phyloP scores from a whole-genome alignment of 2,888 invertebrate species.

The Macrostomum cliftonense region DNA sequence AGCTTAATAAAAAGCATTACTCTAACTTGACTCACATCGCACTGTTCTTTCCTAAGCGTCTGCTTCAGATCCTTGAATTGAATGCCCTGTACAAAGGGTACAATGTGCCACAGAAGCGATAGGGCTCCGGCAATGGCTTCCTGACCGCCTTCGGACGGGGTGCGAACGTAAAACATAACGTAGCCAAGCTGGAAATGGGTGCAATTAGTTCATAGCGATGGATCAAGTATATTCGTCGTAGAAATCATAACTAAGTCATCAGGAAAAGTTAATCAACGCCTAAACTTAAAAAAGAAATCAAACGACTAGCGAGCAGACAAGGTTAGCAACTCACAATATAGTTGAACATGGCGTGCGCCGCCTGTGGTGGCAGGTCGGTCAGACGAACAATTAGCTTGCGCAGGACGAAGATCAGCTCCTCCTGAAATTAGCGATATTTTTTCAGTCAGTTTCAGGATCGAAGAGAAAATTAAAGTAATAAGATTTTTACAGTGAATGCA shows the following conservation, averaged over 20 bases:
- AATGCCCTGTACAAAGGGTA: conserved; percentile 91
- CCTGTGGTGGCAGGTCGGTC: conserved; percentile 70
- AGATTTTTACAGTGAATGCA: background rate
- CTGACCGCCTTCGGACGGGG: conserved; percentile 83
- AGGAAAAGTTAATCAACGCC: no score
- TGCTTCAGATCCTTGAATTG: conserved; percentile 99
- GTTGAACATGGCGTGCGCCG: conserved; percentile 90
- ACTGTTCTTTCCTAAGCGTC: conserved; percentile 90
- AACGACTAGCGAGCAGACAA: no score
- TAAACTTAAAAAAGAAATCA: no score
- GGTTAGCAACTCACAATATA: conserved; percentile 51
- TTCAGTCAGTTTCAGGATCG: background rate
- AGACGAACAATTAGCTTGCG: conserved; percentile 78
- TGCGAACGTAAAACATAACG: conserved; percentile 93
- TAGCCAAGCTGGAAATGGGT: conserved; percentile 53
- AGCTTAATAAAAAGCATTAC: no score
- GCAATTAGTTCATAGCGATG: background rate
- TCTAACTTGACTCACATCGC: conserved; percentile 49
- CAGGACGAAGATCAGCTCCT: conserved; percentile 73
- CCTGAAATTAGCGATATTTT: conserved; percentile 33
- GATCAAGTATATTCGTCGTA: background rate
- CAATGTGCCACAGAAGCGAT: conserved; percentile 82
- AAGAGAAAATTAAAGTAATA: background rate
- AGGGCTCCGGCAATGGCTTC: conserved; percentile 80
- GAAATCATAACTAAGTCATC: background rate